phyloP scores from a whole-genome alignment of 1,140 invertebrate species.

The Drosophila hydei region DNA sequence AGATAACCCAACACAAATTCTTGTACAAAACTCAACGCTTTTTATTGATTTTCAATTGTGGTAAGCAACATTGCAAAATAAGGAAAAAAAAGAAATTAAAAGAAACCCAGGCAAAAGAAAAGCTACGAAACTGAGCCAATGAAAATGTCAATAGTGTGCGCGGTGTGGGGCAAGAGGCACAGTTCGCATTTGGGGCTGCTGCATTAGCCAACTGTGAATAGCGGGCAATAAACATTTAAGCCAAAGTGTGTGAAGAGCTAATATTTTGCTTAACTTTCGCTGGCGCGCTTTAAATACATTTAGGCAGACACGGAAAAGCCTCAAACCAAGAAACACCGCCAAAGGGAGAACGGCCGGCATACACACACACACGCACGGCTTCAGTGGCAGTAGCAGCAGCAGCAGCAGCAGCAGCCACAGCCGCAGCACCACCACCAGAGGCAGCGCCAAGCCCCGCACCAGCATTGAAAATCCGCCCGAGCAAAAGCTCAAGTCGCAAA shows the following conservation, averaged over 20 bases:
- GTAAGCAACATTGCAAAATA: conserved; percentile 58
- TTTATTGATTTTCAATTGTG: conserved; percentile 80
- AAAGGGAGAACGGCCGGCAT: conserved; percentile 63
- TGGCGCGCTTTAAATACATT: conserved; percentile 77
- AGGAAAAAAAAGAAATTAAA: conserved; percentile 13
- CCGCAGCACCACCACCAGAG: neutral
- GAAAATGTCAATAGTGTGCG: conserved; percentile 52
- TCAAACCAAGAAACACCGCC: conserved; percentile 53
- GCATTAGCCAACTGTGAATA: neutral
- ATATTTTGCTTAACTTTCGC: conserved; percentile 28
- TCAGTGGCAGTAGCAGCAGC: neutral
- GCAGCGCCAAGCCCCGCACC: neutral
- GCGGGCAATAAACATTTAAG: conserved; percentile 16
- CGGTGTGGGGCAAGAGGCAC: conserved; percentile 25
- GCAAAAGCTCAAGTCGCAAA: conserved; percentile 77
- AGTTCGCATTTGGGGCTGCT: neutral
- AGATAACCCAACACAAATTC: neutral
- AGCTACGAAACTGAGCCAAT: conserved; percentile 34
- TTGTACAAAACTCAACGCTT: conserved; percentile 18
- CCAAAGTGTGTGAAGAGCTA: neutral
- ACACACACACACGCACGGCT: conserved; percentile 63
- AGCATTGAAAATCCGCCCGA: conserved; percentile 28
- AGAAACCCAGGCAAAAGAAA: conserved; percentile 14
- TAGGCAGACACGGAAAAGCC: conserved; percentile 74
- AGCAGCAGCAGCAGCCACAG: neutral